Evolutionary conservation across 2,113 vertebrate species (phyloP), one percentile per base, ranked within the genome.

Genomic region (Epinephelus lanceolatus): DNA sequence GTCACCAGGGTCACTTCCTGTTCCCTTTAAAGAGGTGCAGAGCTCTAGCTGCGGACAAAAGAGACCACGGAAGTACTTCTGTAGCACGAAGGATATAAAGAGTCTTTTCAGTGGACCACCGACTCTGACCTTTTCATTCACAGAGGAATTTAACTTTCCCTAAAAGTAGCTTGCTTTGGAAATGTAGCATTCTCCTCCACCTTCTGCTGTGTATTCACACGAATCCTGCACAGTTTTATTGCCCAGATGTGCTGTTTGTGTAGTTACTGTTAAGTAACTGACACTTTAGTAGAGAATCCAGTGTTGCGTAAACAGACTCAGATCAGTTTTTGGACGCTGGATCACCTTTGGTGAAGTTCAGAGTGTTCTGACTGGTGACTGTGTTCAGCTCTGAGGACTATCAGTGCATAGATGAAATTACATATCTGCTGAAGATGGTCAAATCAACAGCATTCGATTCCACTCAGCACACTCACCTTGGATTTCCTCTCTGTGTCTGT

Each of bases 1-100:
- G 76, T 90, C 78, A 86, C 19, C 4, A 9, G 71, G 88, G 85
- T 86, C 88, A 88, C 83, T 92, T 94, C 90, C 91, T 94, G 83
- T 83, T 89, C 74, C 65, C 71, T 92, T 81, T 85, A 71, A 87
- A 89, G 83, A 90, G 83, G 79, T 90, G 63, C 74, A 86, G 68
- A 55, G 80, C 56, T 84, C 21, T 66, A 33, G 59, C 85, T 5
- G 56, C 52, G 63, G 83, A 90, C 66, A 88, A 85, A 90, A 81
- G 87, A 86, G 51, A 67, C 73, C 75, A 86, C 51, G 75, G 73
- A 87, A 80, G 84, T 84, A 78, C 81, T 91, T 85, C 74, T 81
- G 84, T 79, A 72, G 78, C 80, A 76, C 53, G 52, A 40, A 67
- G 62, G 25, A 89, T 68, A 92, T 88, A 91, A 91, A 88, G 91